These are phyloP conservation scores for Diadumene lineata DNA, from an alignment of 92 coral and sea anemone species.

Conservation along the genomic window DNA sequence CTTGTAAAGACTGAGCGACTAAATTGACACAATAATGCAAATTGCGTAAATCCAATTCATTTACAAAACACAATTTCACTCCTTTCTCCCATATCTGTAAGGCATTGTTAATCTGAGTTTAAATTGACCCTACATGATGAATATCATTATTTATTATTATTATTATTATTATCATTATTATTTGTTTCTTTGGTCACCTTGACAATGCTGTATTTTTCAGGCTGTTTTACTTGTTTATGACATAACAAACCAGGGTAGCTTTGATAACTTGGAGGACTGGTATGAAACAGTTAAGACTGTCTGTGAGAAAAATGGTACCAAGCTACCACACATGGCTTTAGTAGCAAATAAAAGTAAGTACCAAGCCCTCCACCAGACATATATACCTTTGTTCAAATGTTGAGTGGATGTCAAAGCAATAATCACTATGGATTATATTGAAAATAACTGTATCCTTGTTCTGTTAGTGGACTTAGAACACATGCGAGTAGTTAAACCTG, in stretches of 20 bases:
- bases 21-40: too few relatives aligned
- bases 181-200: background rate
- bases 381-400: too few relatives aligned
- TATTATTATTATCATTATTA: background rate
- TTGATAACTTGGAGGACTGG: conserved; percentile 99
- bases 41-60: too few relatives aligned
- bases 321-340: conserved; percentile 84
- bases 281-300: conserved; percentile 82
- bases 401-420: too few relatives aligned
- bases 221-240: conserved; percentile 92
- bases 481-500: conserved; percentile 85
- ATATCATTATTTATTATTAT: background rate
- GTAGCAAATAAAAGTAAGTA: conserved; percentile 92
- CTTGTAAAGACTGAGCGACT: too few relatives aligned
- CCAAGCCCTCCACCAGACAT: background rate
- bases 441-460: too few relatives aligned
- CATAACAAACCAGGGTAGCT: conserved; percentile 90
- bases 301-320: conserved; percentile 69
- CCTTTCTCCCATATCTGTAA: too few relatives aligned
- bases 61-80: too few relatives aligned
- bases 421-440: too few relatives aligned
- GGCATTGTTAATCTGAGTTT: too few relatives aligned
- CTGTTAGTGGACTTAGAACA: conserved; percentile 84
- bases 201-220: conserved; percentile 25
- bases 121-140: too few relatives aligned